Evolutionary conservation across 35 echinoderm and acorn worm species (phyloP), one percentile per base, ranked within the genome.

Genomic region (Apostichopus californicus): DNA sequence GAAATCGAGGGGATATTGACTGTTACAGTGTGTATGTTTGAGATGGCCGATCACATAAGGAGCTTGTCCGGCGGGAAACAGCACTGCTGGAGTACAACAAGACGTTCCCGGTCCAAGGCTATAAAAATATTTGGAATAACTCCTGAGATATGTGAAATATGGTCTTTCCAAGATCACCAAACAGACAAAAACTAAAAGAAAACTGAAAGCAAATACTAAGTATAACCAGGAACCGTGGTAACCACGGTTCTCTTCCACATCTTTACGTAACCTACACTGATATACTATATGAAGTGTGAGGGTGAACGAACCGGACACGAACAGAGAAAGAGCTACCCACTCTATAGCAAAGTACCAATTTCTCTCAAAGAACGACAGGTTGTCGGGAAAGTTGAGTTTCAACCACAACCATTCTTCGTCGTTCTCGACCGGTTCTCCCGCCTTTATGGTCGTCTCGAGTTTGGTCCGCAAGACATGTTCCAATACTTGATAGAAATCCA

Each of bases 311-410:
- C 92, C 90, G 0, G 96, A 83, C n/a, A 91, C 6, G 1, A 93
- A 55, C 8, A 93, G 13, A 21, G 95, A 78, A 0, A 99, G 75
- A 10, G 95, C 54, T 22, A 99, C 61, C 93, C 97, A 96, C 90
- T 99, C 95, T 2, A 87, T 53, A 60, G 83, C 91, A 92, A 99
- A 96, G 54, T 92, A 94, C 66, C 77, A 93, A 64, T 96, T 95
- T 34, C 95, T 79, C 23, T 93, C 72, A 64, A 91, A 99, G 54
- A 93, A 78, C 1, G 93, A 92, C 26, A 96, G 55, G 15, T 80
- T 78, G n/a, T 93, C 65, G 2, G 97, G 97, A 90, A 99, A 93
- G 89, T 92, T 99, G 5, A 99, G 83, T 77, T 99, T 99, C 10
- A 99, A 15, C 95, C 92, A 96, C 54, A 86, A 77, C 97, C 97